Percentiles rank a stretch among this genome's conserved stretches.
These are phyloP conservation scores for Synergus itoensis DNA, from an alignment of 2,888 invertebrate species.

Conservation along the genomic window DNA sequence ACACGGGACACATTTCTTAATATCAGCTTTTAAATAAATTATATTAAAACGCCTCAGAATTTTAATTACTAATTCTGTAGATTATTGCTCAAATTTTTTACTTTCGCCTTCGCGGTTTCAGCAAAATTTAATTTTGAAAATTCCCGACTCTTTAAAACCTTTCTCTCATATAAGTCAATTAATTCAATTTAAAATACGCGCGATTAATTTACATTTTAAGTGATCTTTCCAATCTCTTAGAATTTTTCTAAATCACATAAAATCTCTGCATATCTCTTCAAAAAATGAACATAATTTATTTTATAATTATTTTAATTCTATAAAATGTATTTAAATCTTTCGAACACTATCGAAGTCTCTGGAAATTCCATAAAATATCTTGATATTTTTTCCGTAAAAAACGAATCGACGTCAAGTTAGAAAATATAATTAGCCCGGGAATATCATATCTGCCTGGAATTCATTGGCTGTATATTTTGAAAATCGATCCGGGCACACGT, in stretches of 20 bases:
- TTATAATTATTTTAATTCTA: too few species aligned
- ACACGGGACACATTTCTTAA: neutral
- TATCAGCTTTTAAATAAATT: neutral
- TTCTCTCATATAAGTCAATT: neutral
- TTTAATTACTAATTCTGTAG: neutral
- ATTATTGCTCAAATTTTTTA: neutral
- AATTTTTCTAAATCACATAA: too few species aligned
- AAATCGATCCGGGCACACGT: slow-evolving; percentile 20
- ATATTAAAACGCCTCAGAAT: neutral
- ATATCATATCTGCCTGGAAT: neutral
- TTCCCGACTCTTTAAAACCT: neutral
- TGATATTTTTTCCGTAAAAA: neutral
- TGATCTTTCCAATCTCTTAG: too few species aligned
- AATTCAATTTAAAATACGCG: neutral
- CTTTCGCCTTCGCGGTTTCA: neutral
- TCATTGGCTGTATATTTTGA: neutral
- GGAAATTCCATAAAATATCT: too few species aligned
- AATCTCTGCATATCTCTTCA: too few species aligned
- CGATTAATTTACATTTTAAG: too few species aligned
- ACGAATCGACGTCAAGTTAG: neutral
- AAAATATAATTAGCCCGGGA: slow-evolving; percentile 18
- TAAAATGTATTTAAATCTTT: too few species aligned
- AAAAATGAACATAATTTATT: too few species aligned
- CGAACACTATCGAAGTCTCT: too few species aligned
- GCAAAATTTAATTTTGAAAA: neutral